Evolutionary conservation across 2,797 vertebrate genomes (phyloP).

Genomic region (Phyllotis vaccarum): DNA sequence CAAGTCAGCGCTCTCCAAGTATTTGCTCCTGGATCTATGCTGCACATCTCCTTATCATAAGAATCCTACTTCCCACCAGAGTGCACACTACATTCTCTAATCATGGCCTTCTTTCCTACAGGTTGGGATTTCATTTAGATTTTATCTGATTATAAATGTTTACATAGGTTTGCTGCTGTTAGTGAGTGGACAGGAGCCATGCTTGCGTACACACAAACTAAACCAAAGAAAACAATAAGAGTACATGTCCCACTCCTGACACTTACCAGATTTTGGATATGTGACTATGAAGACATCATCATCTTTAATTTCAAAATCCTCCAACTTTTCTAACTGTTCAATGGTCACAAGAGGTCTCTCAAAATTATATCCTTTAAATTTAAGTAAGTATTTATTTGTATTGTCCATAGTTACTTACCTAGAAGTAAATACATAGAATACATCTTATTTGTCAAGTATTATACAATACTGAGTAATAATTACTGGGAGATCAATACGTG

Average conservation of each 20-base stretch:
- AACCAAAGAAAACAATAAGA: not conserved
- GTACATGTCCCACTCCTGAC: not conserved
- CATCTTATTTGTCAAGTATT: not conserved
- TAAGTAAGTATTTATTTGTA: not conserved
- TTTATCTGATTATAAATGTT: not conserved
- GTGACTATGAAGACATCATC: constrained; percentile 77
- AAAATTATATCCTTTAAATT: constrained; percentile 63
- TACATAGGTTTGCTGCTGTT: not conserved
- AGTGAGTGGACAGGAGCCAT: not conserved
- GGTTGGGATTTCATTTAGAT: not conserved
- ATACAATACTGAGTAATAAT: not conserved
- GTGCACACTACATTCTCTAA: not conserved
- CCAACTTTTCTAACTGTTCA: constrained; percentile 33
- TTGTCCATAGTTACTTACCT: constrained; percentile 54
- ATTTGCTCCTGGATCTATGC: not conserved
- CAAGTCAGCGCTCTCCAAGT: not conserved
- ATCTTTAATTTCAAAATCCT: constrained; percentile 82
- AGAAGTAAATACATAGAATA: constrained; percentile 23
- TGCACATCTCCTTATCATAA: not conserved
- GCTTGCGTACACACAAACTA: not conserved
- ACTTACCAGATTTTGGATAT: constrained; percentile 83
- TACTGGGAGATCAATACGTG: not conserved
- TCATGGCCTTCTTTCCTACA: not conserved
- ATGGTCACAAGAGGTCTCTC: fast-evolving
- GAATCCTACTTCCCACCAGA: not conserved